Evolutionary conservation across 2,888 invertebrate species (phyloP), one percentile per base, ranked within the genome.

Genomic region (Crossocerus cetratus): DNA sequence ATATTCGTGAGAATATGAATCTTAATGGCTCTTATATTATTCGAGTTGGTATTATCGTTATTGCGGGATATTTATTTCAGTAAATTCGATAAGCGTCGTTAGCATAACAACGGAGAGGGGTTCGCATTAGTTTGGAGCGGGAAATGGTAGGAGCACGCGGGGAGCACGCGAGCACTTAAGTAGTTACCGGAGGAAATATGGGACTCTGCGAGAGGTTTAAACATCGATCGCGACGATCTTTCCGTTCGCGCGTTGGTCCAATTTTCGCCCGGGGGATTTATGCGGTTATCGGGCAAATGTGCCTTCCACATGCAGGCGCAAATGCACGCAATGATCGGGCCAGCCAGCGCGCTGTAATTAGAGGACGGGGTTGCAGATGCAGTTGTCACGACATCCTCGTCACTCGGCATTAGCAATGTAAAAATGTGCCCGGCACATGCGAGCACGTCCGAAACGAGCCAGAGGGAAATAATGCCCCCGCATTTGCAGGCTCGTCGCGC

Each of bases 261-360:
- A 49, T 21, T 22, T 69, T 69, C 32, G n/a, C n/a, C 45, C n/a
- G 14, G 53, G 16, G 44, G 62, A 66, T 66, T 65, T 71, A 66
- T 62, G 62, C 23, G 13, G 21, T 22, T 22, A 22, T 23, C 56
- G n/a, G 11, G 21, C 3, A 11, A 65, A 70, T 61, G 61, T 42
- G 57, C 20, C 45, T 57, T 49, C 55, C 23, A 43, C 69, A 69
- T 63, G 69, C 63, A 69, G 53, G 42, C 23, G 49, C 49, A 23
- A 53, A 18, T 5, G 8, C 70, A 65, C 43, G 70, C 70, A 55
- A 65, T 61, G 49, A 61, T 22, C 44, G 18, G n/a, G 32, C 20
- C 22, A 32, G 8, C 32, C 18, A 42, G 49, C n/a, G 4, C 13
- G 45, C 0, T 2, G 22, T 32, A 60, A 32, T 16, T 49, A 56